phyloP scores from a whole-genome alignment of 2,888 invertebrate genomes.

The Vandiemenella viatica region DNA sequence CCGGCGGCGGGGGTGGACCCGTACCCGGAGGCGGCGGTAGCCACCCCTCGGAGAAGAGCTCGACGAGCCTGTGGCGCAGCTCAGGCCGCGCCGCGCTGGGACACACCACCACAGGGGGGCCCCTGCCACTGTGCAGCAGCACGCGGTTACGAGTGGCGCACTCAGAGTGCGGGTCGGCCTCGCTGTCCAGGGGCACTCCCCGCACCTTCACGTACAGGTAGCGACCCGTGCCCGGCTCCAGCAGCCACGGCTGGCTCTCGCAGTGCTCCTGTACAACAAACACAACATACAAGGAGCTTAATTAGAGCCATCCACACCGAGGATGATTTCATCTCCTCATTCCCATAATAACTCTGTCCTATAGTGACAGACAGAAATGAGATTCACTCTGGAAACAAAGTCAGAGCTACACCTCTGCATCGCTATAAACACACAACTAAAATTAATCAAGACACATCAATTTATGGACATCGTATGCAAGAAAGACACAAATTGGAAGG shows the following conservation, averaged over 20 bases:
- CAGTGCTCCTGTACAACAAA: slow-evolving; percentile 52
- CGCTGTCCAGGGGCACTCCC: slow-evolving; percentile 29
- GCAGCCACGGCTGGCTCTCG: slow-evolving; percentile 63
- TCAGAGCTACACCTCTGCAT: too few species aligned
- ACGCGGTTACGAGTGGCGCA: slow-evolving; percentile 68
- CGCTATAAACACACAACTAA: too few species aligned
- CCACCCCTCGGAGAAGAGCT: slow-evolving; percentile 74
- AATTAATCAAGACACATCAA: too few species aligned
- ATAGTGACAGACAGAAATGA: neutral
- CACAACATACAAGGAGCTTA: neutral
- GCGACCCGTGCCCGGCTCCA: slow-evolving; percentile 58
- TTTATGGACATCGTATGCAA: too few species aligned
- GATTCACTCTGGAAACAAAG: too few species aligned
- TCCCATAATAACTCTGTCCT: neutral
- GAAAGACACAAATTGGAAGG: too few species aligned
- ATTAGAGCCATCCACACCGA: too few species aligned
- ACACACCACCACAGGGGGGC: slow-evolving; percentile 42
- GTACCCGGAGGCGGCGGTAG: slow-evolving; percentile 21
- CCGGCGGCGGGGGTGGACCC: slow-evolving; percentile 10
- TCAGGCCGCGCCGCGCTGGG: slow-evolving; percentile 31
- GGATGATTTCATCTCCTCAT: neutral
- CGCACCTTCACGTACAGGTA: slow-evolving; percentile 65
- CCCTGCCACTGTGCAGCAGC: slow-evolving; percentile 57
- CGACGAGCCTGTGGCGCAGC: slow-evolving; percentile 20
- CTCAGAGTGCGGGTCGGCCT: slow-evolving; percentile 22